Percentiles rank a stretch among this genome's conserved stretches.
phyloP scores from a whole-genome alignment of 1,140 invertebrate species.

The Leguminivora glycinivorella region DNA sequence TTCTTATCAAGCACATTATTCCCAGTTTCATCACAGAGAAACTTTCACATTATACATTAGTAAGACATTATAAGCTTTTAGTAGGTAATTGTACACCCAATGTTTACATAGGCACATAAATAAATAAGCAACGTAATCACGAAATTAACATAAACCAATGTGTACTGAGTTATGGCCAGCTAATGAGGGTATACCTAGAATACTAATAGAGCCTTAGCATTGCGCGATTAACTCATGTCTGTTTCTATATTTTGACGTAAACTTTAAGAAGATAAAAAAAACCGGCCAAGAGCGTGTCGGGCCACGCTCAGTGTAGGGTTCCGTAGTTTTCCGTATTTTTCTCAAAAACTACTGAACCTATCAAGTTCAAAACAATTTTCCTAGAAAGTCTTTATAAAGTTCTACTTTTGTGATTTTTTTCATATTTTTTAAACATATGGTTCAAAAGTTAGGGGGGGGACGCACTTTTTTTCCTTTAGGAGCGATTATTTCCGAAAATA shows the following conservation, averaged over 20 bases:
- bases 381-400: no score
- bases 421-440: no score
- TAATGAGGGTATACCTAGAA: not conserved
- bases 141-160: slow-evolving; percentile 5
- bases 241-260: not conserved
- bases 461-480: no score
- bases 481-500: no score
- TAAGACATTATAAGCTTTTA: not conserved
- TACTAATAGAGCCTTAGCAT: not conserved
- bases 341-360: no score
- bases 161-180: not conserved
- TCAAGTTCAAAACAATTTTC: no score
- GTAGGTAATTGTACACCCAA: not conserved
- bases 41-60: not conserved
- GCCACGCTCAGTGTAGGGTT: no score
- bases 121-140: not conserved
- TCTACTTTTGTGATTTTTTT: no score
- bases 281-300: no score
- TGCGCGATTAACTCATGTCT: not conserved
- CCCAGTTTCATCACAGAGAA: not conserved
- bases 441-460: no score
- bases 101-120: slow-evolving; percentile 3
- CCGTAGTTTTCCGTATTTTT: no score
- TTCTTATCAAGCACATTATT: not conserved
- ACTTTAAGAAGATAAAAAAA: not conserved